Percentiles rank a stretch among this genome's conserved stretches.
phyloP scores from a whole-genome alignment of 2,888 invertebrate species.

The Exephanes ischioxanthus region DNA sequence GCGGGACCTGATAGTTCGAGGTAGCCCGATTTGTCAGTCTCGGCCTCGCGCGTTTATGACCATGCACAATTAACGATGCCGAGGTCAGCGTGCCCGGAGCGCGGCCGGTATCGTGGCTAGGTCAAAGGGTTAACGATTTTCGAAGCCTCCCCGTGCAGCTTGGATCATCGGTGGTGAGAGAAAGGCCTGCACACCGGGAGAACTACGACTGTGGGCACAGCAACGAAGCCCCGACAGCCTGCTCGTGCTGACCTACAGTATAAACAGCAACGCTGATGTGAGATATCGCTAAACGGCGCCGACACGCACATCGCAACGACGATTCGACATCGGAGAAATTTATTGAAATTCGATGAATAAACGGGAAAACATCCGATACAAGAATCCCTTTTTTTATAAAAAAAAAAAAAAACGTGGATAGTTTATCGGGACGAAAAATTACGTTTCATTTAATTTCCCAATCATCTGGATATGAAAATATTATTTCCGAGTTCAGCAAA shows the following conservation, averaged over 20 bases:
- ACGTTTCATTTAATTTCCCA: neutral
- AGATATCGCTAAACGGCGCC: conserved; percentile 26
- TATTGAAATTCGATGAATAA: neutral
- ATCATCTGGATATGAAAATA: neutral
- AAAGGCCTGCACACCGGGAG: conserved; percentile 1
- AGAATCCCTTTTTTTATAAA: neutral
- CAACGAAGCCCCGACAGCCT: conserved; percentile 48
- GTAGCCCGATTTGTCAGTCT: conserved; percentile 26
- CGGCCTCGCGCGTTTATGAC: conserved; percentile 20
- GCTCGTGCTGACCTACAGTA: conserved; percentile 33
- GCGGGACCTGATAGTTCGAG: neutral
- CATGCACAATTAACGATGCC: conserved; percentile 51
- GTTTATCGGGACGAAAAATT: neutral
- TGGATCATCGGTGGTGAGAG: conserved; percentile 15
- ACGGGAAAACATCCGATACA: neutral
- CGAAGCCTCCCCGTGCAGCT: conserved; percentile 78
- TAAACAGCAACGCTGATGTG: conserved; percentile 15
- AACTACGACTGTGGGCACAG: conserved; percentile 33
- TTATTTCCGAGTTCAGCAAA: neutral
- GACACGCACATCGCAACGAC: conserved; percentile 19
- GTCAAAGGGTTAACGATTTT: conserved; percentile 81
- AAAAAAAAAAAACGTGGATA: neutral
- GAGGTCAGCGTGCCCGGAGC: conserved; percentile 51
- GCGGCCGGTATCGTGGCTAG: conserved; percentile 31
- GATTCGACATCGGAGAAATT: conserved; percentile 3